Evolutionary conservation across 2,113 vertebrate genomes (phyloP).

Genomic region (Macrotus californicus): DNA sequence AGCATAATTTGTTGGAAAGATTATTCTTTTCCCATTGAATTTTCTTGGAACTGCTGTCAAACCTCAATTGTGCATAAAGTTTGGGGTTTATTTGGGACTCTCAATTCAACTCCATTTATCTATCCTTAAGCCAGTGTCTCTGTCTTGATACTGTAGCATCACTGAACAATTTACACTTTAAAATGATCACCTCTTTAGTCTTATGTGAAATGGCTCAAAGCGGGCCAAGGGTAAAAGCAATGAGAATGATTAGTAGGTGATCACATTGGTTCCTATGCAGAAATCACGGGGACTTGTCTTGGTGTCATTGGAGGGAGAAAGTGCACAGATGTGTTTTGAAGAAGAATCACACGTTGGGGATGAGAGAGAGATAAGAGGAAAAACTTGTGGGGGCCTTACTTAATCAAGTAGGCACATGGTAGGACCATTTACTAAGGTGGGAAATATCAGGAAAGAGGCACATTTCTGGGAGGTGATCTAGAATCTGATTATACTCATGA

Average conservation of each 20-base stretch:
- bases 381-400: not conserved
- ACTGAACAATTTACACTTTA: not conserved
- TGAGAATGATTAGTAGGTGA: not conserved
- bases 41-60: not conserved
- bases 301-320: not conserved
- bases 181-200: not conserved
- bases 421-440: not conserved
- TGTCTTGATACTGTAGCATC: not conserved
- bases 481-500: not conserved
- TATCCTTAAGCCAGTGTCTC: not conserved
- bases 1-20: not conserved
- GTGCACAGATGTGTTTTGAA: not conserved
- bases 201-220: not conserved
- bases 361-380: not conserved
- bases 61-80: not conserved
- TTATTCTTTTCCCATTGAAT: not conserved
- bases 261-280: not conserved
- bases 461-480: not conserved
- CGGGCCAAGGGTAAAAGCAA: not conserved
- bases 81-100: not conserved
- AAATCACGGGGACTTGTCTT: not conserved
- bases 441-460: not conserved
- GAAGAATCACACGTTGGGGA: not conserved
- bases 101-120: not conserved
- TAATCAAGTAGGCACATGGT: not conserved